phyloP scores from a whole-genome alignment of 2,888 invertebrate species.

The Chaitophorus viminalis region DNA sequence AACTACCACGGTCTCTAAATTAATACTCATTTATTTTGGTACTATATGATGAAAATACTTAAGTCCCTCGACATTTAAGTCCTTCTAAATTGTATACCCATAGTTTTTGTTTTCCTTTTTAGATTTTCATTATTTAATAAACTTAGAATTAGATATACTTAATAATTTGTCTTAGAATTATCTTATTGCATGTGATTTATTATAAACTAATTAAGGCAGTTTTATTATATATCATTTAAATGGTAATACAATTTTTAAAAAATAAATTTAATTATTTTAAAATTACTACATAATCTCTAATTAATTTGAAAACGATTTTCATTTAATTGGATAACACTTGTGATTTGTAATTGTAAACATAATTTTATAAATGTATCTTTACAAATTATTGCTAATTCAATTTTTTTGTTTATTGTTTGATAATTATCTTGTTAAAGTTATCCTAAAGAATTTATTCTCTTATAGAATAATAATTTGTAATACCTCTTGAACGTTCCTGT shows the following conservation, averaged over 20 bases:
- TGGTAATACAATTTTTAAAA: background rate
- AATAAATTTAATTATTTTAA: background rate
- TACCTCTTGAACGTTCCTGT: background rate
- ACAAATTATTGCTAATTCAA: background rate
- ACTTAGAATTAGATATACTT: background rate
- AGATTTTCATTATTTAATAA: background rate
- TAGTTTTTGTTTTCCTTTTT: background rate
- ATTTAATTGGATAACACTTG: background rate
- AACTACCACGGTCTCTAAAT: constrained; percentile 39
- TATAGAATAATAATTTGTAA: background rate
- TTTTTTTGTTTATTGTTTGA: background rate
- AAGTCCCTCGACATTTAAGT: background rate
- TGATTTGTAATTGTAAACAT: background rate
- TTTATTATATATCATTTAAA: background rate
- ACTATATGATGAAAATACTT: background rate
- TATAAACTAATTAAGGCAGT: background rate
- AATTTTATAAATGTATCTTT: background rate
- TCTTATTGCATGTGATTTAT: background rate
- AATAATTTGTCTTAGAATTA: background rate
- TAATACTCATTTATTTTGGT: constrained; percentile 47
- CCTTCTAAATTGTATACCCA: background rate
- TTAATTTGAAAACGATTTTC: background rate
- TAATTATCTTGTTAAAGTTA: background rate
- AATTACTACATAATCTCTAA: constrained; percentile 31
- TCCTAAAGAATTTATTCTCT: background rate